Evolutionary conservation across 1,140 invertebrate species (phyloP).

Genomic region (Zaprionus ghesquierei): DNA sequence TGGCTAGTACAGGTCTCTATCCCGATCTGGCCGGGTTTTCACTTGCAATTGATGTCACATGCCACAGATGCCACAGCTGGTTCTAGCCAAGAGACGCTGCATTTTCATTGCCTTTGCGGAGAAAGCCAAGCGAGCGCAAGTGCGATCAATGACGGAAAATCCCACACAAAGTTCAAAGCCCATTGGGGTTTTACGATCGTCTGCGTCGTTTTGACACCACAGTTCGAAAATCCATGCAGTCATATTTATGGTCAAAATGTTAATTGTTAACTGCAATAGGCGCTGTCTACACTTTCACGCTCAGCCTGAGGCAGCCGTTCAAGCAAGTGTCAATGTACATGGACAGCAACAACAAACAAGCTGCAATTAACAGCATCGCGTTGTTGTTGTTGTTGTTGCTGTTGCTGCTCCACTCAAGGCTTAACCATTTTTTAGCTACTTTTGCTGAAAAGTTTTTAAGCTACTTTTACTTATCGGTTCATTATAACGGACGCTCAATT

Average conservation of each 20-base stretch:
- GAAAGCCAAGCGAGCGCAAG: conserved; percentile 45
- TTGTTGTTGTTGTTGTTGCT: conserved; percentile 35
- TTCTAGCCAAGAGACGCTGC: conserved; percentile 38
- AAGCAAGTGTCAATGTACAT: conserved; percentile 67
- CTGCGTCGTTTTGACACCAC: conserved; percentile 33
- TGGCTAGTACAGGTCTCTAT: conserved; percentile 16
- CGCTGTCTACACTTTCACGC: conserved; percentile 69
- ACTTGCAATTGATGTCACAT: conserved; percentile 39
- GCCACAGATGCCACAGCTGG: conserved; percentile 23
- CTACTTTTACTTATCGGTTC: conserved; percentile 79
- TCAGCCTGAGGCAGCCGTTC: conserved; percentile 21
- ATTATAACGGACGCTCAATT: conserved; percentile 63
- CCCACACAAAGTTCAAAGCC: conserved; percentile 56
- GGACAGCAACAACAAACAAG: conserved; percentile 49
- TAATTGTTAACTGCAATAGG: conserved; percentile 52
- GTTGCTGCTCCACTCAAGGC: conserved; percentile 31
- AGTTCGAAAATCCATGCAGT: conserved; percentile 54
- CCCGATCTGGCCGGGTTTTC: conserved; percentile 51
- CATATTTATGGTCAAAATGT: conserved; percentile 63
- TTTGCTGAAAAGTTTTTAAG: conserved; percentile 71
- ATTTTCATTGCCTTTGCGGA: conserved; percentile 19
- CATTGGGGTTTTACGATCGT: conserved; percentile 21
- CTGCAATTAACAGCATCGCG: conserved; percentile 62
- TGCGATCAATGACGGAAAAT: conserved; percentile 19
- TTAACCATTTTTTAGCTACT: conserved; percentile 34